These are phyloP conservation scores for Anticlea derivata DNA, from an alignment of 2,888 invertebrate species.

Conservation along the genomic window DNA sequence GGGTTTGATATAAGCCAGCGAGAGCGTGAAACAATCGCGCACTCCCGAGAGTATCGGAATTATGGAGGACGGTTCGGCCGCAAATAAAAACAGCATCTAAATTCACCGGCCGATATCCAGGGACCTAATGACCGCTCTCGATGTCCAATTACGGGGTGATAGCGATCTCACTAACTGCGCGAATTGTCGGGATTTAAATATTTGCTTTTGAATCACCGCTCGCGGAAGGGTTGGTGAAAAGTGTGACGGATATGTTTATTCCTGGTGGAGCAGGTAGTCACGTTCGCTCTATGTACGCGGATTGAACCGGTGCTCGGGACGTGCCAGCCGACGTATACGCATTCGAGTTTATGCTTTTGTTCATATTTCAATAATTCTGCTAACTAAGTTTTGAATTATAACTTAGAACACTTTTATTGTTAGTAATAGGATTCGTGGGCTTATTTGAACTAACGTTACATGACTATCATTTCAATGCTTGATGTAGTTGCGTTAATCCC, in stretches of 20 bases:
- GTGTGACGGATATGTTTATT: constrained; percentile 66
- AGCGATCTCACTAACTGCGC: constrained; percentile 43
- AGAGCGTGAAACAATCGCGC: constrained; percentile 56
- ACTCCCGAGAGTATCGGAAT: constrained; percentile 38
- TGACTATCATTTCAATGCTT: too few relatives aligned
- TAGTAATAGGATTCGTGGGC: too few relatives aligned
- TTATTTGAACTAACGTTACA: too few relatives aligned
- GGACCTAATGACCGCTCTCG: constrained; percentile 54
- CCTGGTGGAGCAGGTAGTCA: constrained; percentile 62
- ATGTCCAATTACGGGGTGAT: constrained; percentile 55
- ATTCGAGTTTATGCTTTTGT: constrained; percentile 49
- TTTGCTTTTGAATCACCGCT: constrained; percentile 50
- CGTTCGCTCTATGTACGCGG: constrained; percentile 72
- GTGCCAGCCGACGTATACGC: constrained; percentile 53
- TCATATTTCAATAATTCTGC: constrained; percentile 3
- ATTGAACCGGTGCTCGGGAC: constrained; percentile 63
- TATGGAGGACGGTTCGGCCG: constrained; percentile 36
- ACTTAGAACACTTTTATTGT: too few relatives aligned
- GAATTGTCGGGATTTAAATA: constrained; percentile 47
- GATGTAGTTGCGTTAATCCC: background rate
- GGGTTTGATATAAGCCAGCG: constrained; percentile 45
- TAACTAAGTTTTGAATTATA: too few relatives aligned
- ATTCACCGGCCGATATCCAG: constrained; percentile 45
- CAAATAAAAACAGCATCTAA: constrained; percentile 62
- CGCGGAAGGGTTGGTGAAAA: constrained; percentile 33